Base-by-base conservation (phyloP, 2,113 vertebrate species). In the Columbina picui region DNA sequence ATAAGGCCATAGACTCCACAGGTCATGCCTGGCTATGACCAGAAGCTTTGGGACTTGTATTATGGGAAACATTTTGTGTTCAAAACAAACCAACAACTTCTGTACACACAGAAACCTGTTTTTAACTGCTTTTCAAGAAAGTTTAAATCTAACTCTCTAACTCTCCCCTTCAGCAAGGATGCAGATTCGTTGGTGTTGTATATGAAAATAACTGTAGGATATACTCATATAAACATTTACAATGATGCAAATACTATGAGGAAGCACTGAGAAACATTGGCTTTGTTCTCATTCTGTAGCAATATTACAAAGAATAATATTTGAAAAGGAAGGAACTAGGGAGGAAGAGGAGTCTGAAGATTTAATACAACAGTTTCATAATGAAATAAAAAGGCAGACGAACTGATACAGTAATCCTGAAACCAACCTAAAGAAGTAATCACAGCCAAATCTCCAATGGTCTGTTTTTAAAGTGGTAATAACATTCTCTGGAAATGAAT, bases 371-470 rank as follows among this genome's bases (percentile, higher is more conserved):
- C 14, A 36, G 30, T 77, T 91, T 83, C 68, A 91, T 70, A 12
- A 9, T 25, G 36, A 82, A 74, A 52, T 91, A 85, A 80, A 94
- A 89, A 64, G 41, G 43, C 67, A 64, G 68, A 73, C 63, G 87
- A 92, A 82, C 14, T 61, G 90, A 84, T 74, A 67, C n/a, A 45
- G 59, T 77, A 79, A 84, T 74, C 38, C 45, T 64, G 41, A 87
- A 86, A 84, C 21, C 22, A 61, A 55, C 45, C 81, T 76, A 47
- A 80, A 93, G 53, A 68, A 93, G 63, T 67, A 90, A 87, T 80
- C 86, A 87, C 75, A 90, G 89, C 29, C 86, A 63, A 92, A 70
- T 84, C 83, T 78, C 61, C 83, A 89, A 26, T 52, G 52, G 63
- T 63, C 71, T 83, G 49, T 25, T 89, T 69, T 83, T 52, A 79